Conservation (phyloP, 2,113 vertebrate species). For the Callopanchax toddi region DNA sequence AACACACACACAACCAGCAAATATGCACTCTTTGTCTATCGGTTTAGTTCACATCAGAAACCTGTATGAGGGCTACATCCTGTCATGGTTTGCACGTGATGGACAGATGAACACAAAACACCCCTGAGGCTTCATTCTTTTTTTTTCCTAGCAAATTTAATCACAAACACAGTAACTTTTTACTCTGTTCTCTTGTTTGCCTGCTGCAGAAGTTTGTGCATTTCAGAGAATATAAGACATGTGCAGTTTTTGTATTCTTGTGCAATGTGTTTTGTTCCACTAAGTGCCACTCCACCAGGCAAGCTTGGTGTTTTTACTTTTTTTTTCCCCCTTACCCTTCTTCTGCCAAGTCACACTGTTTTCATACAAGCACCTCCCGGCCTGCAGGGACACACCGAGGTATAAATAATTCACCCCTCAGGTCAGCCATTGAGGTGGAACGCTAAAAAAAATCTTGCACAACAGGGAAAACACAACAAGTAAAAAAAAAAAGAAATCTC, state of each 20-base stretch:
- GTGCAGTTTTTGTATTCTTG: background rate
- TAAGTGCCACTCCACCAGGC: conserved; percentile 30
- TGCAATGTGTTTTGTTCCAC: conserved; percentile 29
- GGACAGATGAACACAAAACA: conserved; percentile 15
- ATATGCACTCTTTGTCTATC: conserved; percentile 9
- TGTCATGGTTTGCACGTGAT: conserved; percentile 28
- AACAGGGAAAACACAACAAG: conserved; percentile 37
- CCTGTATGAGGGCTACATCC: conserved; percentile 12
- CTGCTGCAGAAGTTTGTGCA: background rate
- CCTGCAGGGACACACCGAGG: conserved; percentile 53
- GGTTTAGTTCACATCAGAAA: conserved; percentile 26
- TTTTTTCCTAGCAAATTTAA: background rate
- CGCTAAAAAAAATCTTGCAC: conserved; percentile 47
- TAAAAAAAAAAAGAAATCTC: conserved; percentile 13
- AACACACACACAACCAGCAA: background rate
- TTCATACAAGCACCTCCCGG: conserved; percentile 52
- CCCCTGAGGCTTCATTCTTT: background rate
- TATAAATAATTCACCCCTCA: conserved; percentile 73
- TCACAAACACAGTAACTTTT: background rate
- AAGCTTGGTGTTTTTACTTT: conserved; percentile 3
- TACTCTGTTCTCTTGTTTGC: background rate
- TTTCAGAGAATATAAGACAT: background rate
- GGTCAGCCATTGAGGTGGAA: conserved; percentile 53
- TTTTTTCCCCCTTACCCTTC: conserved; percentile 38
- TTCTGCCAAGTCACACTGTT: conserved; percentile 57